A percentile compares a stretch with the other conserved stretches of the same genome.
These are phyloP conservation scores for Eustalomyia histrio DNA, from an alignment of 2,888 invertebrate species.

Conservation along the genomic window DNA sequence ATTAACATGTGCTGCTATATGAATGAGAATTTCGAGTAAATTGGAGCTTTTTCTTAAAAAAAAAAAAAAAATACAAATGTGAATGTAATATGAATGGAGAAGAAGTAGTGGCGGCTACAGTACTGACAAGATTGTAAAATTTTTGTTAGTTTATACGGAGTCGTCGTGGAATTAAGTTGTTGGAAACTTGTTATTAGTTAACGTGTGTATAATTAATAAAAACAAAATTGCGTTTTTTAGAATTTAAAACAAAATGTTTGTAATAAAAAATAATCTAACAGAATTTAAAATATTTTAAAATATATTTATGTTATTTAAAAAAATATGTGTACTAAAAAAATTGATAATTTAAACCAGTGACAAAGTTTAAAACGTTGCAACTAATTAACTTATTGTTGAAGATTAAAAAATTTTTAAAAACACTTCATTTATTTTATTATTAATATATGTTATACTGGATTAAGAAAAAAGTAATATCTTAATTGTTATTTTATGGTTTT, in stretches of 20 bases:
- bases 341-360: not conserved
- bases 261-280: not conserved
- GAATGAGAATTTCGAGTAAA: constrained; percentile 41
- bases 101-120: not conserved
- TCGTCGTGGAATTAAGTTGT: constrained; percentile 57
- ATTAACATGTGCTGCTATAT: constrained; percentile 8
- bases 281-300: not conserved
- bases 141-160: constrained; percentile 50
- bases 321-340: not conserved
- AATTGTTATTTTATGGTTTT: no score
- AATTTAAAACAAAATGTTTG: not conserved
- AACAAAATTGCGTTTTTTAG: not conserved
- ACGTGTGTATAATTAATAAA: not conserved
- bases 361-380: not conserved
- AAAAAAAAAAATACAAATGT: constrained; percentile 4
- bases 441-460: no score
- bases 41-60: constrained; percentile 37
- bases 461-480: no score
- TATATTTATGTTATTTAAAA: not conserved
- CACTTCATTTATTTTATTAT: no score
- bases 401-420: not conserved
- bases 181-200: not conserved
- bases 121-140: constrained; percentile 48
- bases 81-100: constrained; percentile 17
- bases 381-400: not conserved